These are phyloP conservation scores for Hoplodrina blanda DNA, from an alignment of 2,888 invertebrate genomes.

Conservation along the genomic window DNA sequence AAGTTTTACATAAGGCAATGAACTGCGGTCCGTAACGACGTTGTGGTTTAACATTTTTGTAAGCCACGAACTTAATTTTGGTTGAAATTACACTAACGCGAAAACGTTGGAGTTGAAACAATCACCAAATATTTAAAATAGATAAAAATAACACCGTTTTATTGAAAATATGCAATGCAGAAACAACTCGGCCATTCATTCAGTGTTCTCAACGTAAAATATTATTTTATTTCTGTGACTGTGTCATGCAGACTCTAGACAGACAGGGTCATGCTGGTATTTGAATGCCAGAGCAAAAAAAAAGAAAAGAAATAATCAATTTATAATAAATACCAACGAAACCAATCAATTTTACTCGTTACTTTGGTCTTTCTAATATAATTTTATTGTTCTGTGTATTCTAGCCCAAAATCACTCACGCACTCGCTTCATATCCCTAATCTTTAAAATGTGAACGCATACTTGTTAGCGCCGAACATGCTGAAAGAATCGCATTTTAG, in stretches of 20 bases:
- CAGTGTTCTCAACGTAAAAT: slow-evolving; percentile 71
- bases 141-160: slow-evolving; percentile 72
- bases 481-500: too few relatives aligned
- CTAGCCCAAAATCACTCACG: too few relatives aligned
- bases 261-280: slow-evolving; percentile 1
- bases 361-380: too few relatives aligned
- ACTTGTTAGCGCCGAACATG: too few relatives aligned
- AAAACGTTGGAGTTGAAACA: slow-evolving; percentile 52
- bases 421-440: too few relatives aligned
- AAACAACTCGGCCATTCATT: slow-evolving; percentile 85
- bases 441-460: too few relatives aligned
- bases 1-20: slow-evolving; percentile 91
- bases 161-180: slow-evolving; percentile 81
- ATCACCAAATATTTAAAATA: slow-evolving; percentile 65
- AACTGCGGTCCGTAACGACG: slow-evolving; percentile 87
- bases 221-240: slow-evolving; percentile 29
- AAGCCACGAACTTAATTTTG: slow-evolving; percentile 69
- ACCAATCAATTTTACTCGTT: too few relatives aligned
- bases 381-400: too few relatives aligned
- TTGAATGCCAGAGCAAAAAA: slow-evolving; percentile 55
- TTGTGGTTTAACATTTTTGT: slow-evolving; percentile 82
- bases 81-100: slow-evolving; percentile 56
- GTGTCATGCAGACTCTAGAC: slow-evolving; percentile 26
- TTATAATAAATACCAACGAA: too few relatives aligned
- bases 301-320: not conserved